phyloP scores from a whole-genome alignment of 2,113 vertebrate genomes.

The Pterocles gutturalis region DNA sequence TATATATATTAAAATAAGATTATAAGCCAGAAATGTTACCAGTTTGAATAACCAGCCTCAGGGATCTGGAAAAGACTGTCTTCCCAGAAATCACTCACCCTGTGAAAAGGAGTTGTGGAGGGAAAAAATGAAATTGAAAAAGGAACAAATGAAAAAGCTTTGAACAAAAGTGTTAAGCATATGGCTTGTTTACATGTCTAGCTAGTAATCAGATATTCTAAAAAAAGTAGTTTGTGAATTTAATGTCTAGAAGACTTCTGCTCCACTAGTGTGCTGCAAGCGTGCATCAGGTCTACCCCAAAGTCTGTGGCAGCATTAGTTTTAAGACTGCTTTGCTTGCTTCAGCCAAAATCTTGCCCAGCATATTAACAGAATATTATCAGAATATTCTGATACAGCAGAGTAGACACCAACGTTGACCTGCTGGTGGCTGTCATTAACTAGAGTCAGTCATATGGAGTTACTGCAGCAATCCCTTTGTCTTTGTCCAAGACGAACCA shows the following conservation, averaged over 20 bases:
- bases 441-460: not conserved
- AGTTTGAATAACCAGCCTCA: not conserved
- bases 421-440: not conserved
- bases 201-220: not conserved
- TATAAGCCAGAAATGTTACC: not conserved
- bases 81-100: not conserved
- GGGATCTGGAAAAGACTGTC: not conserved
- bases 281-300: not conserved
- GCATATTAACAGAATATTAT: not conserved
- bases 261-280: not conserved
- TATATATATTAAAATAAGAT: not conserved
- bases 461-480: not conserved
- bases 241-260: not conserved
- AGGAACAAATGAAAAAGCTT: not conserved
- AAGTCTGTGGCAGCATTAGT: not conserved
- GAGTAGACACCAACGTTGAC: not conserved
- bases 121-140: not conserved
- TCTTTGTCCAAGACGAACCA: not conserved
- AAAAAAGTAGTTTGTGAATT: not conserved
- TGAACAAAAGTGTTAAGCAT: not conserved
- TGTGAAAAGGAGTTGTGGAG: not conserved
- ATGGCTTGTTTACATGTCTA: not conserved
- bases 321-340: not conserved
- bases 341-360: not conserved
- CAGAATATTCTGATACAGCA: not conserved